Evolutionary conservation across 2,888 invertebrate genomes (phyloP).

Genomic region (Cinara cedri): DNA sequence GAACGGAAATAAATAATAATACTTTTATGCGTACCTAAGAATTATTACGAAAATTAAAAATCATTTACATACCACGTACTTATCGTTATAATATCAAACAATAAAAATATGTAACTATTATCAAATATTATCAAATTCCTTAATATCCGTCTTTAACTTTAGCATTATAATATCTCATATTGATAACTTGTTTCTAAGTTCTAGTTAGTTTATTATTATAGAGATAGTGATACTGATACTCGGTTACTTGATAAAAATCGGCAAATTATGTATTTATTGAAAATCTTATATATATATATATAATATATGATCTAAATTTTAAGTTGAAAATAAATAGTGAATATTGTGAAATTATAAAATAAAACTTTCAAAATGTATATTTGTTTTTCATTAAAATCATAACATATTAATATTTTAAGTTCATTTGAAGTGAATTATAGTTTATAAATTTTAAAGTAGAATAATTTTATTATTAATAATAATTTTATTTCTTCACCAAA

Average conservation of each 20-base stretch:
- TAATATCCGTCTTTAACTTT: too few species aligned
- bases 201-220: constrained; percentile 14
- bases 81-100: not conserved
- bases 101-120: too few species aligned
- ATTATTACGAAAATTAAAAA: not conserved
- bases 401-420: not conserved
- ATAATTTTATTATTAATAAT: not conserved
- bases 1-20: not conserved
- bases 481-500: not conserved
- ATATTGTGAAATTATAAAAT: too few species aligned
- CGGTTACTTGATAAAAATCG: constrained; percentile 21
- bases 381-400: not conserved
- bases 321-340: too few species aligned
- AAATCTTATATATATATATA: too few species aligned
- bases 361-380: not conserved
- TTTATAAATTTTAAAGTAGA: not conserved
- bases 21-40: not conserved
- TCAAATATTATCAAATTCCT: too few species aligned
- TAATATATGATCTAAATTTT: too few species aligned
- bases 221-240: not conserved
- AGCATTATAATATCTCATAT: too few species aligned
- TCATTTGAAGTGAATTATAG: not conserved
- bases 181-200: constrained; percentile 17
- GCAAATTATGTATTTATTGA: too few species aligned
- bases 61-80: not conserved